Evolutionary conservation across 2,797 vertebrate species (phyloP).

Genomic region (Podargus strigoides): DNA sequence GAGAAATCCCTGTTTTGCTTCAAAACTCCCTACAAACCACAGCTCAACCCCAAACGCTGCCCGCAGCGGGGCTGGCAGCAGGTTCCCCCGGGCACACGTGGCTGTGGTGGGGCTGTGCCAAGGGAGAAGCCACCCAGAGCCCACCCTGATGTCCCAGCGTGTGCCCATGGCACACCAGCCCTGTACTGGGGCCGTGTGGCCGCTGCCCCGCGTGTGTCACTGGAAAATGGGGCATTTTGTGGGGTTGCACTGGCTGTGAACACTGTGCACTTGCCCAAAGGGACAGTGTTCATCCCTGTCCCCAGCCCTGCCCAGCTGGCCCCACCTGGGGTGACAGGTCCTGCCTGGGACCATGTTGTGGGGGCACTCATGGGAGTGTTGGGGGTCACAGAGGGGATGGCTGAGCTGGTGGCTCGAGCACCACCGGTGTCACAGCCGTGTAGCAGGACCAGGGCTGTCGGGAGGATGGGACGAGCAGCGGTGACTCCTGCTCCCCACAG

Average conservation of each 20-base stretch:
- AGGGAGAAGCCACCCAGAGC: not conserved
- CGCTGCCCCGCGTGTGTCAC: not conserved
- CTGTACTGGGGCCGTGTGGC: accelerated
- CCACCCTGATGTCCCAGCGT: not conserved
- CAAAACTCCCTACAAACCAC: not conserved
- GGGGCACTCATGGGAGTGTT: not conserved
- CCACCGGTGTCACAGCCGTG: accelerated
- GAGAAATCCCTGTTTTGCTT: not conserved
- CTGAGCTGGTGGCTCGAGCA: accelerated
- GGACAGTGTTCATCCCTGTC: not conserved
- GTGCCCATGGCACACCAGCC: not conserved
- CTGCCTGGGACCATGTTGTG: not conserved
- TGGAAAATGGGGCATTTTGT: not conserved
- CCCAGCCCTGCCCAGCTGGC: not conserved
- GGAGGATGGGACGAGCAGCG: accelerated
- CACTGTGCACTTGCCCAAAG: accelerated
- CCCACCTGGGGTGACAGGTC: not conserved
- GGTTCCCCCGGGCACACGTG: accelerated
- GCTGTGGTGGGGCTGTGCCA: not conserved
- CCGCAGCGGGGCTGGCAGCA: not conserved
- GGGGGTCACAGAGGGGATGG: not conserved
- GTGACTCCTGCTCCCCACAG: not conserved
- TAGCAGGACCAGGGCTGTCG: not conserved
- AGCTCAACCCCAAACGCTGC: not conserved
- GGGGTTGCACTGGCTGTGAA: not conserved